A percentile compares a stretch with the other conserved stretches of the same genome.
Conservation (phyloP, 2,113 vertebrate species). For the Dasyurus viverrinus region DNA sequence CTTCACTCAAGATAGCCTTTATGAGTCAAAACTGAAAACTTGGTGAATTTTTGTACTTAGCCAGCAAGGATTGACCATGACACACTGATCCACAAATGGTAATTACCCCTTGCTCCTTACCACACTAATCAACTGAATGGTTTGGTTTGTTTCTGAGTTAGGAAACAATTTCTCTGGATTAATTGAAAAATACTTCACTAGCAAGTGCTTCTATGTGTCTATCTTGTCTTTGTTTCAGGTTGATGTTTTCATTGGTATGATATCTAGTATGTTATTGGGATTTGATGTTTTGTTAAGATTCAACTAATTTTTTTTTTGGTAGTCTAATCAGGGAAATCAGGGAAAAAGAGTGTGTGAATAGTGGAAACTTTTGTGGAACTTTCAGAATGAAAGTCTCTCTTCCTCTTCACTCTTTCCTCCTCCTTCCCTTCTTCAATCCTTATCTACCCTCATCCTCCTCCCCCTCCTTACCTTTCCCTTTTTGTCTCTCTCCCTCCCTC, state of each 20-base stretch:
- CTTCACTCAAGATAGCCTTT: neutral
- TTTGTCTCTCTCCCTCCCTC: too few relatives aligned
- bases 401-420: too few relatives aligned
- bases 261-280: neutral
- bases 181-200: neutral
- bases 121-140: neutral
- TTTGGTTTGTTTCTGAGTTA: neutral
- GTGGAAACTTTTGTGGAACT: too few relatives aligned
- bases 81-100: neutral
- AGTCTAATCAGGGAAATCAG: neutral
- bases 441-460: too few relatives aligned
- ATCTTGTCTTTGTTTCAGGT: neutral
- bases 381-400: too few relatives aligned
- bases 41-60: neutral
- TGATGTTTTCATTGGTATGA: neutral
- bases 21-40: neutral
- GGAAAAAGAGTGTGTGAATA: too few relatives aligned
- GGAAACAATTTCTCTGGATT: neutral
- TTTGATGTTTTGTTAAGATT: neutral
- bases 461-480: too few relatives aligned
- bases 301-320: neutral
- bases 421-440: too few relatives aligned
- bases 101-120: neutral
- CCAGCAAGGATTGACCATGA: neutral
- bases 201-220: neutral